These are phyloP conservation scores for rat (Rattus norvegicus) DNA, from an alignment of 2,113 vertebrate genomes.

Conservation along the genomic window GRCr8 NC_086023.1:89362001-89362500, in stretches of 20 bases:
- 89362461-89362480: too few relatives aligned
- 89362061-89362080: not conserved
- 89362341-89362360: too few relatives aligned
- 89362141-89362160: not conserved
- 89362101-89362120: not conserved
- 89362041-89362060: too few relatives aligned
- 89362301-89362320: not conserved
- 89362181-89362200: not conserved
- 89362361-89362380: too few relatives aligned
- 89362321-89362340: not conserved
- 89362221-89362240: not conserved
- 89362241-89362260: not conserved
- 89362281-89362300: not conserved
- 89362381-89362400: too few relatives aligned
- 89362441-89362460: too few relatives aligned
- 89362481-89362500: too few relatives aligned
- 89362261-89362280: not conserved
- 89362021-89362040: too few relatives aligned
- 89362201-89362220: not conserved
- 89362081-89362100: not conserved
- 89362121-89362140: not conserved
- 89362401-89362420: too few relatives aligned
- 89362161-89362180: not conserved
- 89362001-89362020: too few relatives aligned
- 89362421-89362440: too few relatives aligned